Conservation (phyloP, 92 coral and sea anemone genomes). For the Scolanthus callimorphus region DNA sequence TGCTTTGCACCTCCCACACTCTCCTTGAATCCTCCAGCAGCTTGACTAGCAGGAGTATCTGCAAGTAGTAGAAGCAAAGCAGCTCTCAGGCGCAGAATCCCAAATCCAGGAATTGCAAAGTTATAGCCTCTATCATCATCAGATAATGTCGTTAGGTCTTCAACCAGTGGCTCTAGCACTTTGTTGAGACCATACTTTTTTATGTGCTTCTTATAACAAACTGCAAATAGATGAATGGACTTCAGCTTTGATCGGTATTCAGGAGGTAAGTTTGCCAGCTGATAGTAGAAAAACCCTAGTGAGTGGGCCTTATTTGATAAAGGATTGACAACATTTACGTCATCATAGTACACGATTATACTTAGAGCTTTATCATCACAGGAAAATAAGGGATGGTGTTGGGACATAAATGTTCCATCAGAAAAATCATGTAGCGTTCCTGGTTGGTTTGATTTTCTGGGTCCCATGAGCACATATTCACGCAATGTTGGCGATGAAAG, state of each 20-base stretch:
- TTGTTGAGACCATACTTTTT: slow-evolving; percentile 15
- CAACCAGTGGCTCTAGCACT: slow-evolving; percentile 19
- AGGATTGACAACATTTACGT: no score
- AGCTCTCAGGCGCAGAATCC: slow-evolving; percentile 4
- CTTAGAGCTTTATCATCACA: slow-evolving; percentile 6
- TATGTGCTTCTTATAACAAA: background rate
- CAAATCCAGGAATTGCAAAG: background rate
- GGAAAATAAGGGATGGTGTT: slow-evolving; percentile 9
- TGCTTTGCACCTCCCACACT: slow-evolving; percentile 26
- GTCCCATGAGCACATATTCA: slow-evolving; percentile 31
- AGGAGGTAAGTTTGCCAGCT: no score
- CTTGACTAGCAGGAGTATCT: slow-evolving; percentile 51
- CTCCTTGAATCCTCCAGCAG: slow-evolving; percentile 28
- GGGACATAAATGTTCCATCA: background rate
- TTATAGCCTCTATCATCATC: slow-evolving; percentile 18
- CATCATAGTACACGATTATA: slow-evolving; percentile 21
- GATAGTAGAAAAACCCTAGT: no score
- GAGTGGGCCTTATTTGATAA: no score
- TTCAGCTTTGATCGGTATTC: slow-evolving; percentile 23
- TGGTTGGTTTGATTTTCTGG: slow-evolving; percentile 7
- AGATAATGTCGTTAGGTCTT: slow-evolving; percentile 10
- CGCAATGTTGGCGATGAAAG: slow-evolving; percentile 12
- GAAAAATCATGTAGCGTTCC: slow-evolving; percentile 22
- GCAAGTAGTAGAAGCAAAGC: slow-evolving; percentile 29
- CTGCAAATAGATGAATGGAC: slow-evolving; percentile 27